Percentiles rank a stretch among this genome's conserved stretches.
phyloP scores from a whole-genome alignment of 1,140 invertebrate genomes.

The Tetramorium parvispinum region DNA sequence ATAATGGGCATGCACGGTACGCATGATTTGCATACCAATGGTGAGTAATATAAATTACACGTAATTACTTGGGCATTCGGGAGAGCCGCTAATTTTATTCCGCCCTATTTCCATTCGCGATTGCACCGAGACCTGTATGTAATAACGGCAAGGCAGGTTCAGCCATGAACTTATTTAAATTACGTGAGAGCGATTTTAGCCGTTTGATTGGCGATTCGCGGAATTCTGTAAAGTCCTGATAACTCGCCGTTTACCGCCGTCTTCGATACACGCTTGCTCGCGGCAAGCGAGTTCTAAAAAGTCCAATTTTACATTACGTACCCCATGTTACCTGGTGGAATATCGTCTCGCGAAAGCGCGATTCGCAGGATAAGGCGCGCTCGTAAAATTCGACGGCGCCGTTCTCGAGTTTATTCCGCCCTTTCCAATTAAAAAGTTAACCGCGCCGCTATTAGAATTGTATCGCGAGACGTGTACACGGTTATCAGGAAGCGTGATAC shows the following conservation, averaged over 20 bases:
- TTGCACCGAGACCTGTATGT: not conserved
- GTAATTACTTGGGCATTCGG: slow-evolving; percentile 83
- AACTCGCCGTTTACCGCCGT: not conserved
- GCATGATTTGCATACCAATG: slow-evolving; percentile 85
- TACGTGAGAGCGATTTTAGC: slow-evolving; percentile 11
- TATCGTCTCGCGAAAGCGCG: not conserved
- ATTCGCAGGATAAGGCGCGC: not conserved
- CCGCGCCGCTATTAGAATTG: slow-evolving; percentile 43
- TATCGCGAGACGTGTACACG: slow-evolving; percentile 41
- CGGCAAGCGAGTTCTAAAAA: not conserved
- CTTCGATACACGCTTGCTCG: not conserved
- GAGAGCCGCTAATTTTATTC: slow-evolving; percentile 82
- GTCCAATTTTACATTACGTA: not conserved
- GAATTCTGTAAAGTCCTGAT: not conserved
- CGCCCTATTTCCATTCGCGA: slow-evolving; percentile 74
- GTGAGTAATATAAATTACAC: slow-evolving; percentile 86
- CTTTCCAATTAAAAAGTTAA: slow-evolving; percentile 65
- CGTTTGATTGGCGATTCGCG: slow-evolving; percentile 15
- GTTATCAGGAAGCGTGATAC: slow-evolving; percentile 34
- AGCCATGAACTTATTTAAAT: slow-evolving; percentile 41
- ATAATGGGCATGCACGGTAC: slow-evolving; percentile 75
- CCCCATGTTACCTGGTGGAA: not conserved
- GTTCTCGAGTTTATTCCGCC: slow-evolving; percentile 66
- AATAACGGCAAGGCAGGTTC: not conserved
- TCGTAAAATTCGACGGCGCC: slow-evolving; percentile 56